Evolutionary conservation across 2,797 vertebrate genomes (phyloP).

Genomic region (Botia kubotai): DNA sequence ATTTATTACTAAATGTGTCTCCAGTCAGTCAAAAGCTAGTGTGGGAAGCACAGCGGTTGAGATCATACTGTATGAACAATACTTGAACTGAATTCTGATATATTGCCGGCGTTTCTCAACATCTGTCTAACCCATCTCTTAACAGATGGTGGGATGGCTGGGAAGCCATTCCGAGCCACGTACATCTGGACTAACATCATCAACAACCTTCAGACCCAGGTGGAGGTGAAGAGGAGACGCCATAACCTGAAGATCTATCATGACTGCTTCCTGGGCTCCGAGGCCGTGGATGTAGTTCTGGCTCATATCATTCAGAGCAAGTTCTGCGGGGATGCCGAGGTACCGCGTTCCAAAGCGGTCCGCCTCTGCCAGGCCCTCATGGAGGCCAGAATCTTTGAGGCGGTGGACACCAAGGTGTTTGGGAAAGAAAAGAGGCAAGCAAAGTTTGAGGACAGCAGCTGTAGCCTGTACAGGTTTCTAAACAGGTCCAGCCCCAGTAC

Average conservation of each 20-base stretch:
- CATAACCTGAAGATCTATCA: constrained; percentile 91
- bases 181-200: constrained; percentile 97
- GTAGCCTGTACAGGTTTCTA: constrained; percentile 92
- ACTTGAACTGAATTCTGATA: neutral
- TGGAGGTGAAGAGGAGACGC: constrained; percentile 91
- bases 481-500: constrained; percentile 62
- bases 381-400: constrained; percentile 95
- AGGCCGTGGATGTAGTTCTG: constrained; percentile 92
- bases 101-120: neutral
- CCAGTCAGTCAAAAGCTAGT: neutral
- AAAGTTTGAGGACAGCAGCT: constrained; percentile 92
- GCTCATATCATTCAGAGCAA: constrained; percentile 90
- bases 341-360: constrained; percentile 90
- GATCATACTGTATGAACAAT: neutral
- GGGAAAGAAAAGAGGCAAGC: constrained; percentile 88
- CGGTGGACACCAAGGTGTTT: constrained; percentile 88
- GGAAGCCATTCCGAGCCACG: constrained; percentile 93
- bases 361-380: constrained; percentile 94
- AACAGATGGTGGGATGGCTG: constrained; percentile 85
- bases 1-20: neutral
- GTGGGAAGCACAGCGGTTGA: neutral
- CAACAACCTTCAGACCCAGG: constrained; percentile 85
- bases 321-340: constrained; percentile 89
- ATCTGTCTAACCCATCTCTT: constrained; percentile 18
- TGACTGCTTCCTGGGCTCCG: constrained; percentile 93